Conservation (phyloP, 2,888 invertebrate species). For the Eucera pruinosa region DNA sequence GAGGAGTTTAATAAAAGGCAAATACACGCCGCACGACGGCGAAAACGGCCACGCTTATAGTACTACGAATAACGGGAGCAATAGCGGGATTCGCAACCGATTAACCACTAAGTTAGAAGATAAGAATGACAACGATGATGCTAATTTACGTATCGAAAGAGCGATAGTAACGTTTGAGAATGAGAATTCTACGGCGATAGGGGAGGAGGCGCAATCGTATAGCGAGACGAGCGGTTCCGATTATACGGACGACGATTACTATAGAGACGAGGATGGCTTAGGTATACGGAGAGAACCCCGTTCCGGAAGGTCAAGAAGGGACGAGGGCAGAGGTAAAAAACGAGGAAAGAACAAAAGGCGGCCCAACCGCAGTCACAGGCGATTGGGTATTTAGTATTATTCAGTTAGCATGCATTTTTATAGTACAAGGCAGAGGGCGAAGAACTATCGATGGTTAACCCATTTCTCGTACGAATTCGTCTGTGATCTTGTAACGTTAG, state of each 20-base stretch:
- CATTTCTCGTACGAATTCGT: too few relatives aligned
- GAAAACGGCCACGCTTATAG: too few relatives aligned
- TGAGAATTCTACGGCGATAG: conserved; percentile 59
- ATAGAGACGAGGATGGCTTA: conserved; percentile 48
- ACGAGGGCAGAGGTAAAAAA: conserved; percentile 81
- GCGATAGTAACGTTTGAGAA: conserved; percentile 59
- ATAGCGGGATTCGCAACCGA: background rate
- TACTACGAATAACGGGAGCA: background rate
- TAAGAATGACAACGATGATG: background rate
- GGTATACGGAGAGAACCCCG: conserved; percentile 70
- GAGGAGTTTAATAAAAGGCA: background rate
- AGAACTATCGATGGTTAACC: too few relatives aligned
- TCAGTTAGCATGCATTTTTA: conserved; percentile 50
- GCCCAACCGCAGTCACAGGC: conserved; percentile 81
- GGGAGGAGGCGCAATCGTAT: conserved; percentile 6
- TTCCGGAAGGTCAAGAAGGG: conserved; percentile 74
- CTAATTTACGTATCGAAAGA: conserved; percentile 51
- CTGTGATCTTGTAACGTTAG: too few relatives aligned
- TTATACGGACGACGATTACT: conserved; percentile 44
- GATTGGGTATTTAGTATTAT: conserved; percentile 77
- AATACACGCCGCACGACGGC: too few relatives aligned
- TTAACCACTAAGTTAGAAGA: background rate
- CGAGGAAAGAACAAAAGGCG: conserved; percentile 77
- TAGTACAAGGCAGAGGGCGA: background rate
- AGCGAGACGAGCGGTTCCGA: background rate